A percentile compares a stretch with the other conserved stretches of the same genome.
phyloP scores from a whole-genome alignment of 2,113 vertebrate species.

The Eublepharis macularius region DNA sequence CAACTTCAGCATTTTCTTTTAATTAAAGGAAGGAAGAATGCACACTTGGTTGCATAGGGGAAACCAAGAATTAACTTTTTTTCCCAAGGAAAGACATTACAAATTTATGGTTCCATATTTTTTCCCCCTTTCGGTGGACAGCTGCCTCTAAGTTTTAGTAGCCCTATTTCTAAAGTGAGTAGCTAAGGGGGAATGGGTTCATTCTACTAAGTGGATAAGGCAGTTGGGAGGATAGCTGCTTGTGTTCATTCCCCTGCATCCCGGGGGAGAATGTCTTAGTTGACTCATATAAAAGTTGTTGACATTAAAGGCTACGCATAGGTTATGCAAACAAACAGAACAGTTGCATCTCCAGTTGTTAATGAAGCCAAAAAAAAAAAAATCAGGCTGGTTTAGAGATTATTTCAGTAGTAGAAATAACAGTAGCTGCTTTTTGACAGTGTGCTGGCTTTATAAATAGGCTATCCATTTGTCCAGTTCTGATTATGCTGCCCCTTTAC shows the following conservation, averaged over 20 bases:
- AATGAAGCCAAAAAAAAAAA: too few species aligned
- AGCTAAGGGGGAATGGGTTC: neutral
- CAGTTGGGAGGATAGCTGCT: neutral
- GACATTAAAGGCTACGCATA: fast-evolving
- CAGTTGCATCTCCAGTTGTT: too few species aligned
- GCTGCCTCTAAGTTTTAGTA: neutral
- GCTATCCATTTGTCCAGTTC: too few species aligned
- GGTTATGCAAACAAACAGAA: neutral
- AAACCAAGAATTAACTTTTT: neutral
- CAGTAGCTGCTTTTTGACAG: too few species aligned
- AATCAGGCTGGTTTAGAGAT: too few species aligned
- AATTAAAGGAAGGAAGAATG: neutral
- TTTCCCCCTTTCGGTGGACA: neutral
- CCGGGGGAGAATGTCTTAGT: neutral
- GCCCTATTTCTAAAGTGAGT: neutral
- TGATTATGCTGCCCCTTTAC: too few species aligned
- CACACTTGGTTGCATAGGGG: neutral
- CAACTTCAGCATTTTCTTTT: neutral
- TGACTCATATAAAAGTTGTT: neutral
- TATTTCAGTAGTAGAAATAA: too few species aligned
- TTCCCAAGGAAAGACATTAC: neutral
- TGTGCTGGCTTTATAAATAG: too few species aligned
- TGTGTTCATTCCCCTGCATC: neutral
- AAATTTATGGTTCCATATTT: neutral
- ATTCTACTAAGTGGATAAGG: neutral